A percentile compares a stretch with the other conserved stretches of the same genome.
These are phyloP conservation scores for Vimba vimba DNA, from an alignment of 2,113 vertebrate species.

Conservation along the genomic window DNA sequence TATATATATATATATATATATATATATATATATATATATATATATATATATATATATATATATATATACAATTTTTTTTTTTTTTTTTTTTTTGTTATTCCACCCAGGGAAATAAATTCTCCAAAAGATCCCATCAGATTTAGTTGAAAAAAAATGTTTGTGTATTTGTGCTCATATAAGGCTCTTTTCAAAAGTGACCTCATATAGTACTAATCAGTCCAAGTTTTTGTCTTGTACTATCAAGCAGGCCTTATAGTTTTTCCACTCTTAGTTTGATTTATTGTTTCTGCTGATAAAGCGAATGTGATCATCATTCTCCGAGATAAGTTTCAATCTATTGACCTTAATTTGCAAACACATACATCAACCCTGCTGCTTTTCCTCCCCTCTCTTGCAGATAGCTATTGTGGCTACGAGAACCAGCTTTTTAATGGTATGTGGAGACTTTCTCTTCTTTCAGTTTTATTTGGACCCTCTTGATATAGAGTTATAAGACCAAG, in stretches of 20 bases:
- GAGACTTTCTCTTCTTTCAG: background rate
- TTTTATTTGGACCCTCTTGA: background rate
- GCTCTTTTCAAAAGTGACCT: slow-evolving; percentile 52
- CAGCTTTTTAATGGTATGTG: slow-evolving; percentile 81
- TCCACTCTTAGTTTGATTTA: slow-evolving; percentile 10
- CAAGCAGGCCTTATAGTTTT: background rate
- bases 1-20: no score
- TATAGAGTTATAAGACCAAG: background rate
- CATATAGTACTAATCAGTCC: slow-evolving; percentile 25
- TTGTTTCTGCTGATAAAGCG: background rate
- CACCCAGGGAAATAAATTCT: slow-evolving; percentile 3
- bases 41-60: no score
- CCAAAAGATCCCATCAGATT: slow-evolving; percentile 11
- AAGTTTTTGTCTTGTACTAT: slow-evolving; percentile 26
- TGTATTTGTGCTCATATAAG: slow-evolving; percentile 40
- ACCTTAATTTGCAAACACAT: slow-evolving; percentile 38
- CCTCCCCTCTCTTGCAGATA: slow-evolving; percentile 68
- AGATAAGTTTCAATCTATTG: slow-evolving; percentile 24
- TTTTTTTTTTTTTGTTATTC: slow-evolving; percentile 1
- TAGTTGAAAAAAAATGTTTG: background rate
- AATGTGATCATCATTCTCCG: slow-evolving; percentile 21
- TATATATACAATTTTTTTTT: no score
- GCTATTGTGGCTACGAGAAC: slow-evolving; percentile 79
- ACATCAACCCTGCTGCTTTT: slow-evolving; percentile 36
- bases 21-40: no score